Base-by-base conservation (phyloP, 2,888 invertebrate species). In the Netelia inedita region DNA sequence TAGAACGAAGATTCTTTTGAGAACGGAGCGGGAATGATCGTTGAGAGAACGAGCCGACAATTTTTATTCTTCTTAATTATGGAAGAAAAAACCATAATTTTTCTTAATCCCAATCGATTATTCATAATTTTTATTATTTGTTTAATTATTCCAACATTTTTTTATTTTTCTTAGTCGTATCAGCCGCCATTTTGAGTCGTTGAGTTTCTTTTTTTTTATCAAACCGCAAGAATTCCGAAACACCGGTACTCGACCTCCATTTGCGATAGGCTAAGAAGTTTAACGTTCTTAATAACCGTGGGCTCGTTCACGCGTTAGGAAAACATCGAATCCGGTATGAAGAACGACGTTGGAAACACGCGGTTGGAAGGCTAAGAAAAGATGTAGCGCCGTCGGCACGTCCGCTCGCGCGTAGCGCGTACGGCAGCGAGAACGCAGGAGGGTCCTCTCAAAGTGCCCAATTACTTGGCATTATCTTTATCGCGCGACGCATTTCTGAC, bases 401-500 rank as follows among this genome's bases (percentile, higher is more conserved):
- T 68, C 53, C 35, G n/a, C 59, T 46, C 63, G 74, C 41, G 75
- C 23, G 46, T 23, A 69, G 71, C 61, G 71, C 74, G 82, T 76
- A 76, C 76, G 43, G 46, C 65, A 16, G 16, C 9, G 73, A 69
- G 73, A 14, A 46, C 10, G 14, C 11, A 46, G 46, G 14, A 46
- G 57, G n/a, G 9, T 19, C 57, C 65, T 46, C 61, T 68, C 66
- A 82, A 85, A 82, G 82, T 85, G 79, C 53, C 82, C 82, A 85
- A 85, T 85, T 85, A 85, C 82, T 82, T 75, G 85, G 79, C 82
- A 85, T 85, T 85, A 85, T 85, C 82, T 85, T 85, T 82, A 85
- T 85, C 85, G 85, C 78, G 68, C 74, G 65, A 69, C 21, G 81
- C 74, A 57, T 79, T 83, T 79, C 74, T 61, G 55, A 75, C 28